Base-by-base conservation (phyloP, 35 echinoderm and acorn worm species). In the Heliocidaris erythrogramma region DNA sequence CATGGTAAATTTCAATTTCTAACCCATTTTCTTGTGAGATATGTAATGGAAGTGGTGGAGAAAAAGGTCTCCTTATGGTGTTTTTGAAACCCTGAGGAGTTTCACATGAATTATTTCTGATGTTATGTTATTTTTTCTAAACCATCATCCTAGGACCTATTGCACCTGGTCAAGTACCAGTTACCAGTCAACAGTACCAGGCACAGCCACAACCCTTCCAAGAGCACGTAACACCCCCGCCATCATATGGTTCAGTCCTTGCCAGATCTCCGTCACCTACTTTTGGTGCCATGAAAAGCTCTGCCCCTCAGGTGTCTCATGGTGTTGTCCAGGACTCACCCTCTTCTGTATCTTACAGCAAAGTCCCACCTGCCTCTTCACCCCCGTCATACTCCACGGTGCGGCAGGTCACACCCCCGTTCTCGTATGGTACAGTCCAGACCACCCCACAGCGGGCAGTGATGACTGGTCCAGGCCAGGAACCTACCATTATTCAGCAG, bases 401-500 rank as follows among this genome's bases (percentile, higher is more conserved):
- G 10, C 91, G 59, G 91, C 91, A 59, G 91, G 3, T 59, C 50
- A 52, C 91, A 59, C 94, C 94, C 21, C 94, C 94, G 18, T 12
- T 95, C 49, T 53, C 94, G 5, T 30, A 90, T 89, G 94, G 86
- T 56, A 95, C 86, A 8, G 94, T 95, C 94, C 85, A 95, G 86
- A 31, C 85, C 49, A 50, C 86, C 7, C 86, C 94, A 27, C 94
- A 86, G 86, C n/a, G 49, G 60, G 85, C 48, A 30, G 56, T 49
- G 48, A 48, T 88, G 12, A 89, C 49, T 12, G n/a, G 47, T 13
- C 48, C 86, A 2, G 94, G 85, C 12, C 85, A 95, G 56, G 86
- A 90, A 95, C 24, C 94, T 93, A 13, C 95, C 65, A 96, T 96
- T 49, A 94, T 61, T 18, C 69, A 85, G 13, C 90, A 96, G 91